Base-by-base conservation (phyloP, 2,888 invertebrate genomes). In the Dryobota labecula region DNA sequence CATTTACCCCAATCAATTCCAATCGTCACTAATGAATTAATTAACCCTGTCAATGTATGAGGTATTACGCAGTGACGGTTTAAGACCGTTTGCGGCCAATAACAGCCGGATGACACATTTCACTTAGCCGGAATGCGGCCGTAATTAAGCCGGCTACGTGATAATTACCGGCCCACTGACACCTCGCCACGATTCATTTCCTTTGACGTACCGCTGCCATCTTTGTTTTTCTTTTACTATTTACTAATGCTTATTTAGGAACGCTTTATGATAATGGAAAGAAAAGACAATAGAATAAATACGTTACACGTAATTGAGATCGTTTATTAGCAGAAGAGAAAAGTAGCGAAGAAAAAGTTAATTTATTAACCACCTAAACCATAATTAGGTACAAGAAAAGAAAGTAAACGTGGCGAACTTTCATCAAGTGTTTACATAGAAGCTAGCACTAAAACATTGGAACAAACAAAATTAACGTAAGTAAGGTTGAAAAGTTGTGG, bases 401-500 rank as follows among this genome's bases (percentile, higher is more conserved):
- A 77, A 76, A 70, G 71, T 77, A 68, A 71, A 76, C 69, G 63
- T 76, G 73, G 47, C 72, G 70, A 82, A 77, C 47, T 79, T 84
- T 73, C 64, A 85, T 81, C 75, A 77, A 81, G 73, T 82, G 82
- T 83, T 85, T 83, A 83, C 81, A 80, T 83, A 80, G 83, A 80
- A 82, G 77, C 60, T 82, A 82, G 80, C 76, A 72, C 84, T 87
- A 87, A 86, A 91, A 88, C 87, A 88, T 87, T 88, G 87, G 87
- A 90, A 90, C 92, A 93, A 94, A 92, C 90, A 91, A 92, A 94
- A 94, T 94, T 94, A 94, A 93, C 93, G 92, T 94, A 93, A 94
- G 93, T 92, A 90, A 92, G 90, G 93, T 92, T 92, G 93, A 92
- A 92, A 94, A 95, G 91, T 94, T 92, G 90, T 91, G 89, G 92